A percentile compares a stretch with the other conserved stretches of the same genome.
Evolutionary conservation across 2,888 invertebrate species (phyloP).

Genomic region (Keiferia lycopersicella): DNA sequence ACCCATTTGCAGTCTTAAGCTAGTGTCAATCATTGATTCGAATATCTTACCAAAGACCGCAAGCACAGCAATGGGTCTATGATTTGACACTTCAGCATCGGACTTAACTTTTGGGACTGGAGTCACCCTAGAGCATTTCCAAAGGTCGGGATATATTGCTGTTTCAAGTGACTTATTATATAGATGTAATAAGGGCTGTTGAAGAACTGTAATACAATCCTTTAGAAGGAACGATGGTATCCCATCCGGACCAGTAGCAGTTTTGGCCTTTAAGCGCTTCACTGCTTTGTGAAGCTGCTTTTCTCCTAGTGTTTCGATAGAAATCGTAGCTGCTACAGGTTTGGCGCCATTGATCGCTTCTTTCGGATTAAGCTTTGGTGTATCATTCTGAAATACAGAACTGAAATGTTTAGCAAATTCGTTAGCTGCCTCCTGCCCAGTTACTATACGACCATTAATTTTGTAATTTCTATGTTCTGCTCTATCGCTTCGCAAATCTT

Average conservation of each 20-base stretch:
- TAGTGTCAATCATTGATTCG: constrained; percentile 13
- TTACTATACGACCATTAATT: background rate
- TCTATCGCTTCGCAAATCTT: background rate
- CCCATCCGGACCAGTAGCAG: constrained; percentile 2
- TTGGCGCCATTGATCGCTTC: too few relatives aligned
- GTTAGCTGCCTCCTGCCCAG: constrained; percentile 7
- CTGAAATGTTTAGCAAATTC: constrained; percentile 1
- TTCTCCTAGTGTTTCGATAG: too few relatives aligned
- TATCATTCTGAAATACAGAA: background rate
- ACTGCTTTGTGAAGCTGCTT: too few relatives aligned
- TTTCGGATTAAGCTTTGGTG: background rate
- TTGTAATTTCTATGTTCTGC: background rate
- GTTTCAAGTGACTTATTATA: background rate
- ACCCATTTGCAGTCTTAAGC: constrained; percentile 20
- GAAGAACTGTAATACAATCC: background rate
- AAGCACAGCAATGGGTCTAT: constrained; percentile 5
- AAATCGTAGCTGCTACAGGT: too few relatives aligned
- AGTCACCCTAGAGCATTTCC: background rate
- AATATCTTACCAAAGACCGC: constrained; percentile 6
- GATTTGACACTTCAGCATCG: background rate
- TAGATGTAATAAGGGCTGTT: background rate
- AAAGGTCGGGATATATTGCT: background rate
- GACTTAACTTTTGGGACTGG: background rate
- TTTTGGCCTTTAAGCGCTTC: background rate
- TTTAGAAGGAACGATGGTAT: background rate